Percentiles rank a stretch among this genome's conserved stretches.
Conservation (phyloP, 1,140 invertebrate genomes). For the Metaphire vulgaris region DNA sequence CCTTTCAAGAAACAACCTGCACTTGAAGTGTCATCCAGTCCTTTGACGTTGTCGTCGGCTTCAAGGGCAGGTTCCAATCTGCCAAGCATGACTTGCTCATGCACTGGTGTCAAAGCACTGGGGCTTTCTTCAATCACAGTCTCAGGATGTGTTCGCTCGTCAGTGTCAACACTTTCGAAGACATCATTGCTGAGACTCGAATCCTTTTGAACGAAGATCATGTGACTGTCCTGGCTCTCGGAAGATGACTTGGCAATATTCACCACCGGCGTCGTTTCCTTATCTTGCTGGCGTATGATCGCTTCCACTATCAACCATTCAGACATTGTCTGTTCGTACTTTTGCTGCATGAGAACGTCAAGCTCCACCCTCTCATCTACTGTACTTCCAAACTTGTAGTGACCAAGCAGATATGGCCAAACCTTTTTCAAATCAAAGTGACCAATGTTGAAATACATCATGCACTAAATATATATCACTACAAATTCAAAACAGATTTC, state of each 20-base stretch:
- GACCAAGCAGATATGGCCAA: conserved; percentile 83
- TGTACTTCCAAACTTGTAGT: conserved; percentile 74
- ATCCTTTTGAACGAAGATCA: conserved; percentile 43
- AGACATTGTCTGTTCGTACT: conserved; percentile 82
- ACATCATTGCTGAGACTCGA: conserved; percentile 59
- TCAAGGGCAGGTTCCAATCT: too few species aligned
- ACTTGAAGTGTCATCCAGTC: too few species aligned
- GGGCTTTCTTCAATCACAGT: conserved; percentile 49
- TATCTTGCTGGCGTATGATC: conserved; percentile 77
- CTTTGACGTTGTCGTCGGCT: too few species aligned
- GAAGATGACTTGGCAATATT: not conserved
- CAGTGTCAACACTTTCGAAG: conserved; percentile 51
- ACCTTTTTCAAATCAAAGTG: conserved; percentile 55
- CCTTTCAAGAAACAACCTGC: too few species aligned
- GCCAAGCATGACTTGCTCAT: conserved; percentile 30
- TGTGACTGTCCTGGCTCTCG: not conserved
- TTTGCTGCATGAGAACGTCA: conserved; percentile 61
- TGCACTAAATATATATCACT: too few species aligned
- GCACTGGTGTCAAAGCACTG: conserved; percentile 44
- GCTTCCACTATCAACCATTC: conserved; percentile 90
- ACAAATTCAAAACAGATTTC: too few species aligned
- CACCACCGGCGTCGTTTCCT: conserved; percentile 52
- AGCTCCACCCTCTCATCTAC: conserved; percentile 62
- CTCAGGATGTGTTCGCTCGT: conserved; percentile 40
- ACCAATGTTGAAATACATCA: too few species aligned